Evolutionary conservation across 2,113 vertebrate genomes (phyloP), one percentile per base, ranked within the genome.

Genomic region (Ailurus styani): DNA sequence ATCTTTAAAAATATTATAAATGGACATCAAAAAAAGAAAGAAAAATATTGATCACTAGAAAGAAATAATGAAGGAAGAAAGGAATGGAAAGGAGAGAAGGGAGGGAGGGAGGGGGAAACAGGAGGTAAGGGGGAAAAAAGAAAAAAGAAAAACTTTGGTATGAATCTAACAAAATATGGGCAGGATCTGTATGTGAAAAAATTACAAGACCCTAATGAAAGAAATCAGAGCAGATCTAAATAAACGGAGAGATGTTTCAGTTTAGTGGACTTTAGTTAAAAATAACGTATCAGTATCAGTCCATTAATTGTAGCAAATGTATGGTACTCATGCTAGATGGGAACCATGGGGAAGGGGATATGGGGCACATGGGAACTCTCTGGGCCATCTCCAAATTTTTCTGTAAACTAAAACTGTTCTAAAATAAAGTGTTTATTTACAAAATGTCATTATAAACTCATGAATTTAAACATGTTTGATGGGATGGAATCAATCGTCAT

Each of bases 361-460:
- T 27, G 54, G 29, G 40, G 29, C 75, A 29, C 18, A 70, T 50
- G 31, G 37, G 18, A 95, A 50, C 57, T 50, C 40, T 88, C 73
- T 62, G 37, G 60, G 83, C 11, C 27, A 37, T 10, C 14, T 37
- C 17, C 23, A 75, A 37, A 13, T 45, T 70, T 66, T 79, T 91
- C n/a, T 93, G 20, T 87, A 73, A 84, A 87, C 31, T 66, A 21
- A 91, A 88, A 60, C n/a, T 73, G 37, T 31, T 79, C 34, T 34
- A 40, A 90, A 95, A 66, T 47, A 78, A 66, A 68, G 17, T 15
- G 4, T 70, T 87, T 90, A 87, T 83, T 87, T 90, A 90, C 34
- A 78, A 77, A 96, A 87, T 29, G 18, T 82, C 64, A 70, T 57
- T 54, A 55, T 34, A 29, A 73, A 50, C 66, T 97, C 81, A 60